phyloP scores from a whole-genome alignment of 1,140 invertebrate species.

The Parasteatoda tepidariorum region DNA sequence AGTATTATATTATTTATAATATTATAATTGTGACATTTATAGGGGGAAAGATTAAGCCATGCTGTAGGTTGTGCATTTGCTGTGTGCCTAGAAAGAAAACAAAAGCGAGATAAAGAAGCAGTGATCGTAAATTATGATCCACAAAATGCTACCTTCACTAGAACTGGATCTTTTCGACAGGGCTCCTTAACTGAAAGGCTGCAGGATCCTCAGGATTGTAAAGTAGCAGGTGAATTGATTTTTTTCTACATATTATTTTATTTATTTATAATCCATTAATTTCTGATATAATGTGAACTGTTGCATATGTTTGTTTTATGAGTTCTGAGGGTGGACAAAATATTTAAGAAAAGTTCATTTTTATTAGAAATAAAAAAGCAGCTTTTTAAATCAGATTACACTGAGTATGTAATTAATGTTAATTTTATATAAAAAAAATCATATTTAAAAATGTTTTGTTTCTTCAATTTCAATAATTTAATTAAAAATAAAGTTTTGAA shows the following conservation, averaged over 20 bases:
- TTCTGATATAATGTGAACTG: neutral
- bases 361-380: too few relatives aligned
- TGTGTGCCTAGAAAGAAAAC: conserved; percentile 96
- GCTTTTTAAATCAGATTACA: too few relatives aligned
- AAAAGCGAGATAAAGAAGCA: conserved; percentile 95
- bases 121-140: conserved; percentile 94
- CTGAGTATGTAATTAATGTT: too few relatives aligned
- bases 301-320: neutral
- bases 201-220: conserved; percentile 68
- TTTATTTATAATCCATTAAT: neutral
- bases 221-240: conserved; percentile 62
- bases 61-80: conserved; percentile 99
- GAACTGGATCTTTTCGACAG: conserved; percentile 91
- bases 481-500: too few relatives aligned
- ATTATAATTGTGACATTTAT: too few relatives aligned
- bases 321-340: too few relatives aligned
- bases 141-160: conserved; percentile 93
- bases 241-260: too few relatives aligned
- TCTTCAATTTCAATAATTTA: too few relatives aligned
- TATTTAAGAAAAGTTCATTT: too few relatives aligned
- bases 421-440: too few relatives aligned
- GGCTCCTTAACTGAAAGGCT: conserved; percentile 84
- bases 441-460: too few relatives aligned
- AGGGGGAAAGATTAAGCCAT: conserved; percentile 97
- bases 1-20: too few relatives aligned